phyloP scores from a whole-genome alignment of 1,140 invertebrate species.

The Teleogryllus occipitalis region DNA sequence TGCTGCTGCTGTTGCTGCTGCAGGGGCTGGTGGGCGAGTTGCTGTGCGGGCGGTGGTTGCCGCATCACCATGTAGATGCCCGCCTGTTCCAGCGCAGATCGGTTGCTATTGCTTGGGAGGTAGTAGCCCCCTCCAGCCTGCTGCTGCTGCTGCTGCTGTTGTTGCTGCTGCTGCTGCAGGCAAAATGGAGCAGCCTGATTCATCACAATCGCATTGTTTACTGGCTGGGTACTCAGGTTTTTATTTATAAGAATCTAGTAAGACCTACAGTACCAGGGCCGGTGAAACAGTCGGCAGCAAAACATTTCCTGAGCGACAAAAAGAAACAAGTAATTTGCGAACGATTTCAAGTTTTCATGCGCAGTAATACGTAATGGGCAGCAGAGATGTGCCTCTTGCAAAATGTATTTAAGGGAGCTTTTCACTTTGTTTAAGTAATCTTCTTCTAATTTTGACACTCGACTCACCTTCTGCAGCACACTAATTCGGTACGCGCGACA shows the following conservation, averaged over 20 bases:
- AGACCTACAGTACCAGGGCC: too few species aligned
- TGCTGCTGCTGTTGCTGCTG: background rate
- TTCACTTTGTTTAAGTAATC: too few species aligned
- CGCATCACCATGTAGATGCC: conserved; percentile 20
- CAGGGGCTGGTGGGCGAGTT: conserved; percentile 9
- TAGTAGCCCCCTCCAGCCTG: background rate
- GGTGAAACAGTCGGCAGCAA: too few species aligned
- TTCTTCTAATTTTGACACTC: too few species aligned
- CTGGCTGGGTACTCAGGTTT: background rate
- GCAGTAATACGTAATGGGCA: too few species aligned
- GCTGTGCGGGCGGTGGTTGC: background rate
- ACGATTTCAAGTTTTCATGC: too few species aligned
- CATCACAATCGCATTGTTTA: background rate
- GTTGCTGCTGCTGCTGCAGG: background rate
- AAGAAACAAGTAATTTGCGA: too few species aligned
- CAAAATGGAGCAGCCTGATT: background rate
- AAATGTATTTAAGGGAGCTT: too few species aligned
- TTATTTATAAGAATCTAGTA: background rate
- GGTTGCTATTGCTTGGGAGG: background rate
- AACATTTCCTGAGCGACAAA: too few species aligned
- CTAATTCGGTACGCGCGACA: too few species aligned
- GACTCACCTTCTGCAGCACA: too few species aligned
- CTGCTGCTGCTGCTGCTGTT: background rate
- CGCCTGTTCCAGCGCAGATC: background rate
- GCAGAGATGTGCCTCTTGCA: too few species aligned